phyloP scores from a whole-genome alignment of 2,113 vertebrate species.

The Trematocara unimaculatum region DNA sequence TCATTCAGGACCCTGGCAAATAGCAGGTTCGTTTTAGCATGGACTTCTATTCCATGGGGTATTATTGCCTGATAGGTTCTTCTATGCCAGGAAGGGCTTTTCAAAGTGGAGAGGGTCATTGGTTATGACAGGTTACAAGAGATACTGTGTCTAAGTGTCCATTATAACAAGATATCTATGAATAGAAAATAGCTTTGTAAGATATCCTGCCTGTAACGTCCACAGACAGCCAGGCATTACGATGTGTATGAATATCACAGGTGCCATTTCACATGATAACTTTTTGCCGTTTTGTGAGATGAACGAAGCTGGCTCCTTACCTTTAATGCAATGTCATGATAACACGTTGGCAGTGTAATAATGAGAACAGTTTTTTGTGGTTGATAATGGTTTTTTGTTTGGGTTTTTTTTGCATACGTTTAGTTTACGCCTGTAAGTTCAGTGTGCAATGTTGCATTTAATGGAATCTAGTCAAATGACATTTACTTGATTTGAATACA shows the following conservation, averaged over 20 bases:
- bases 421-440: background rate
- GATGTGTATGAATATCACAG: background rate
- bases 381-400: background rate
- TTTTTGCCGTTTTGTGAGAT: background rate
- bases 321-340: background rate
- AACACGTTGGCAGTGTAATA: background rate
- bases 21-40: conserved; percentile 38
- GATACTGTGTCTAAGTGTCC: background rate
- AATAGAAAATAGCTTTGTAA: background rate
- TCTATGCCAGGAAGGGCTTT: conserved; percentile 24
- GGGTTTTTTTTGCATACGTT: fast-evolving
- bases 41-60: background rate
- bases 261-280: background rate
- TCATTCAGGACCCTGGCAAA: conserved; percentile 47
- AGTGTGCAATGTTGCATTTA: background rate
- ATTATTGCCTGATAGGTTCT: conserved; percentile 13
- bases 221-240: background rate
- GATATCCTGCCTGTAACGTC: background rate
- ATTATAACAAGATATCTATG: conserved; percentile 1
- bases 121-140: background rate
- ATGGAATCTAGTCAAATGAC: background rate
- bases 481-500: background rate
- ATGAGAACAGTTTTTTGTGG: background rate
- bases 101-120: background rate
- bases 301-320: background rate